Evolutionary conservation across 2,797 vertebrate genomes (phyloP), one percentile per base, ranked within the genome.

Genomic region (Acanthurus tractus): DNA sequence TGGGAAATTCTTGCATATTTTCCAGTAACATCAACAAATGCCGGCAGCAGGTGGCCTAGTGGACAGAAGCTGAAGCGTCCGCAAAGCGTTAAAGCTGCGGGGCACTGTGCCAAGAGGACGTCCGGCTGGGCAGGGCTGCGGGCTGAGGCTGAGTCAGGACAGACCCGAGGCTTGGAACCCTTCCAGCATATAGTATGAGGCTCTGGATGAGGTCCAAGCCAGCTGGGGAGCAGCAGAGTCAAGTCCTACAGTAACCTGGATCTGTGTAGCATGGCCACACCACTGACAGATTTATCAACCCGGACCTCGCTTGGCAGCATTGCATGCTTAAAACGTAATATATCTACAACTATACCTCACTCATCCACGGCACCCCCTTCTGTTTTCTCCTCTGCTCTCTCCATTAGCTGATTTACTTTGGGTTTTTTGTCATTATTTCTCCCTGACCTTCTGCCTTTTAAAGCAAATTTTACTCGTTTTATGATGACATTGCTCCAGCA

Each of bases 231-330:
- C 75, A 90, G 70, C 76, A 73, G 64, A 93, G 91, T 94, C 89
- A 94, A 93, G 90, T 92, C 85, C 72, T 89, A 79, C 77, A 78
- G 59, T 85, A 94, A 93, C 86, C 85, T 82, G 87, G 89, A 91
- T 88, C 90, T 84, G 86, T 71, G 84, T 77, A 68, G 81, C 64
- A 81, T 42, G 11, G 73, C 86, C 52, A 1, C 67, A 17, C 73
- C 23, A 86, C 84, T 94, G 91, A 95, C 89, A 94, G 93, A 95
- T 94, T 93, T 93, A 94, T 93, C 91, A 92, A 91, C 55, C 80
- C 67, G 34, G 80, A 66, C 63, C 36, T 25, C 70, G 70, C 77
- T 76, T 75, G 70, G 65, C 74, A 72, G 46, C 81, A 83, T 72
- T 10, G 59, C 61, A 70, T 84, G 79, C 76, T 84, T 88, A 48